These are phyloP conservation scores for Hepsetus odoe DNA, from an alignment of 2,113 vertebrate species.

Conservation along the genomic window DNA sequence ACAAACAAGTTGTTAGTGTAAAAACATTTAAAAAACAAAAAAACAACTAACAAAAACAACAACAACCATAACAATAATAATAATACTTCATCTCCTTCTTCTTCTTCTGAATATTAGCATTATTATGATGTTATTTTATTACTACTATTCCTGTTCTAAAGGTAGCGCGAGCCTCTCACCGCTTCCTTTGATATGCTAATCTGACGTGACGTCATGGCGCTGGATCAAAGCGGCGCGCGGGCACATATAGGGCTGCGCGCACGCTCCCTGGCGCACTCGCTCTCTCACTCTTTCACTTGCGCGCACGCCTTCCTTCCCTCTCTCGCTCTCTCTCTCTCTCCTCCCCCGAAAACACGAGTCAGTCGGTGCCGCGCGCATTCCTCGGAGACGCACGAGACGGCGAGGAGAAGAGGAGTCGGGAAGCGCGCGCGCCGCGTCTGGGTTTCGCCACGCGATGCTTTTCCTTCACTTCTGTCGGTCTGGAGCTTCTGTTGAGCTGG, in stretches of 20 bases:
- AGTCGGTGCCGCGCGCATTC: background rate
- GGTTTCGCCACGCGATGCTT: background rate
- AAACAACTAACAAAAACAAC: too few relatives aligned
- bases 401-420: background rate
- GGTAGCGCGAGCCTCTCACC: background rate
- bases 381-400: background rate
- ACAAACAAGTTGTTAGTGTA: too few relatives aligned
- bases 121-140: too few relatives aligned
- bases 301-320: slow-evolving; percentile 42
- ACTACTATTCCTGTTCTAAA: too few relatives aligned
- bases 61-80: too few relatives aligned
- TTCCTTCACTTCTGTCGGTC: background rate
- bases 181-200: slow-evolving; percentile 88
- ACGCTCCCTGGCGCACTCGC: slow-evolving; percentile 20
- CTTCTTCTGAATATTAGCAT: too few relatives aligned
- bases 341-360: background rate
- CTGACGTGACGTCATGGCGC: slow-evolving; percentile 81
- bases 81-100: too few relatives aligned
- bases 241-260: slow-evolving; percentile 74
- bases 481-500: background rate
- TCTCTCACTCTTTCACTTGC: slow-evolving; percentile 14
- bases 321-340: background rate
- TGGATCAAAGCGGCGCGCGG: slow-evolving; percentile 78
- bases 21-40: too few relatives aligned
- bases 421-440: background rate